Evolutionary conservation across 92 coral and sea anemone species (phyloP), one percentile per base, ranked within the genome.

Genomic region (Pocillopora grandis): DNA sequence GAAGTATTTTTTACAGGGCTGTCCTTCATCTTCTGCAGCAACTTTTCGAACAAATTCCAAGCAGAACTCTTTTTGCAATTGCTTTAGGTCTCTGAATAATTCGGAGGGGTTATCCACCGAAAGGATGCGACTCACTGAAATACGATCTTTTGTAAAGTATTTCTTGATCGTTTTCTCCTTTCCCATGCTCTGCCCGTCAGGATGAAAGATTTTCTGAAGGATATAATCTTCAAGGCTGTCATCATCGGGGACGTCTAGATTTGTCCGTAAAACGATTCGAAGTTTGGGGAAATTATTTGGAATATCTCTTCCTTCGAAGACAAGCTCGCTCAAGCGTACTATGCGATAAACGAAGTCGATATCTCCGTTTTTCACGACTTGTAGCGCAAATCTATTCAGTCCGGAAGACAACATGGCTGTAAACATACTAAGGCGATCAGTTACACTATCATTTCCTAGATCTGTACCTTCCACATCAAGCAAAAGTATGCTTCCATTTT

Each of bases 391-490:
- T n/a, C 23, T 36, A 66, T 66, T 66, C 11, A 66, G 33, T 16
- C 16, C 23, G 35, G 71, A 66, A 66, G 37, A 20, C 71, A 66
- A 10, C 71, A 66, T 20, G 16, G 85, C 78, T 1, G 85, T 81
- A 21, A 81, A 81, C 85, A 81, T 81, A 27, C 85, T 81, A 2
- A 81, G 71, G 42, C 60, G 85, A 33, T 5, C 13, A 15, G 78
- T 81, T 12, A 81, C 12, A 2, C 49, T 52, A n/a, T 72, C 85
- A 59, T 81, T 48, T 35, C 85, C 85, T 35, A 81, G 42, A 58
- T 81, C 48, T 37, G 85, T 81, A 7, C 71, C 85, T 71, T 35
- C 78, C 10, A 81, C 85, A 13, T 81, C 85, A 1, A 81, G 78
- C 37, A 81, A 60, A 67, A 81, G 36, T 48, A 81, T 66, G 55